Conservation (phyloP, 1,140 invertebrate species). For the Drosophila carrolli region DNA sequence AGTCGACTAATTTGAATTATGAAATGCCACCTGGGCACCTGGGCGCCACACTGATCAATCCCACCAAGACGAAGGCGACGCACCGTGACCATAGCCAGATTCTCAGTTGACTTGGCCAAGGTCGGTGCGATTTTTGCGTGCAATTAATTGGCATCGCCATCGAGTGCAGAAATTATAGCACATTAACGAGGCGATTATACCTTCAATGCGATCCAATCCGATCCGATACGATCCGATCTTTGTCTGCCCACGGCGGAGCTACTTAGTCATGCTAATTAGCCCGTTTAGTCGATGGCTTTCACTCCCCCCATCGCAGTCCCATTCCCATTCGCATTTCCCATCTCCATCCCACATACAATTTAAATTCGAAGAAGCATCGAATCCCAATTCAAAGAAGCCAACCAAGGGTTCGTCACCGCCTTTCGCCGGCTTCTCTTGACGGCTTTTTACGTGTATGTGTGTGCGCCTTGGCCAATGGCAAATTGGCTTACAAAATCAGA, state of each 20-base stretch:
- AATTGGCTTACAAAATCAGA: slow-evolving; percentile 54
- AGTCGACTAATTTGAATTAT: slow-evolving; percentile 33
- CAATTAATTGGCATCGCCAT: slow-evolving; percentile 56
- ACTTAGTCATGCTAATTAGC: slow-evolving; percentile 55
- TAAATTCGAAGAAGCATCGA: background rate
- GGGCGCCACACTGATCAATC: slow-evolving; percentile 18
- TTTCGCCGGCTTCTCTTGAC: slow-evolving; percentile 39
- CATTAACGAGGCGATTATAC: slow-evolving; percentile 30
- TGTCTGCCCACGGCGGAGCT: slow-evolving; percentile 7
- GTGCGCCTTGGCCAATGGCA: slow-evolving; percentile 28
- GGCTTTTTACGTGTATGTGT: slow-evolving; percentile 12
- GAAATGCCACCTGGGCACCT: slow-evolving; percentile 18
- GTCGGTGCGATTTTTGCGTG: slow-evolving; percentile 66
- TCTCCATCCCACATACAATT: background rate
- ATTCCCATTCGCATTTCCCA: background rate
- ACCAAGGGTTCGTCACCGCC: slow-evolving; percentile 17
- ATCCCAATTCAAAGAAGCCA: slow-evolving; percentile 40
- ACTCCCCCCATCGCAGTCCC: background rate
- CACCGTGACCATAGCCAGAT: slow-evolving; percentile 19
- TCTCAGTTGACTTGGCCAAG: slow-evolving; percentile 55
- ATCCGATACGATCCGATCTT: background rate
- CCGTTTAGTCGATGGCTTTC: slow-evolving; percentile 16
- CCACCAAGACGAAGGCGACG: slow-evolving; percentile 14
- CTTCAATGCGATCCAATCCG: background rate
- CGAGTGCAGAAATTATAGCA: slow-evolving; percentile 63